Base-by-base conservation (phyloP, 2,888 invertebrate genomes). In the Acanthococcus lagerstroemiae region DNA sequence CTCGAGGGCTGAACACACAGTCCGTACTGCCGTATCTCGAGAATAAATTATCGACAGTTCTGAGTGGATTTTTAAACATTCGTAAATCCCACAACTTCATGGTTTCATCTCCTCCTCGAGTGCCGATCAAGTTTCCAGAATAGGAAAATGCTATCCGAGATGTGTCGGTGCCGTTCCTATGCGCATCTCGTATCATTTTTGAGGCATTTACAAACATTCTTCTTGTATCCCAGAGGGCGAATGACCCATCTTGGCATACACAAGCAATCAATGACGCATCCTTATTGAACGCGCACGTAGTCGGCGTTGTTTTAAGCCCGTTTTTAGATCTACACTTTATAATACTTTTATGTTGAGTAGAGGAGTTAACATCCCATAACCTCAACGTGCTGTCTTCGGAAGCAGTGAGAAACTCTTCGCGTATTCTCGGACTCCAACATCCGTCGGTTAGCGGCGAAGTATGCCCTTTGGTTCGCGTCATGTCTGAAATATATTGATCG, bases 141-240 rank as follows among this genome's bases (percentile, higher is more conserved):
- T 97, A 95, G 0, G 96, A 94, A 75, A 92, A 97, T 1, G 84
- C 80, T 37, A 99, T 79, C 65, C 88, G 87, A 0, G 90, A 87
- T 24, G 92, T 89, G 74, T 94, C 95, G 0, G 81, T 79, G 3
- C 88, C 87, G 70, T 82, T 83, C 65, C 82, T 80, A 76, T 97
- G 96, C 0, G 92, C 94, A 65, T 83, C 84, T 61, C 93, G 79
- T 0, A 90, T 79, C 17, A 90, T 78, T 68, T 85, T 80, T 0
- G 88, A 82, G 0, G 94, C 91, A 72, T 93, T 94, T 0, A 96
- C 95, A 73, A 86, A 93, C 74, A 86, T 87, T 74, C 88, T 91
- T 26, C 95, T 82, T 58, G 92, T 88, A 74, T 99, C 97, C 97
- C 99, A 99, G 79, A 96, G 86, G 76, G 97, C 96, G 63, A 96